Percentiles rank a stretch among this genome's conserved stretches.
These are phyloP conservation scores for Mesocricetus auratus DNA, from an alignment of 2,113 vertebrate species.

Conservation along the genomic window DNA sequence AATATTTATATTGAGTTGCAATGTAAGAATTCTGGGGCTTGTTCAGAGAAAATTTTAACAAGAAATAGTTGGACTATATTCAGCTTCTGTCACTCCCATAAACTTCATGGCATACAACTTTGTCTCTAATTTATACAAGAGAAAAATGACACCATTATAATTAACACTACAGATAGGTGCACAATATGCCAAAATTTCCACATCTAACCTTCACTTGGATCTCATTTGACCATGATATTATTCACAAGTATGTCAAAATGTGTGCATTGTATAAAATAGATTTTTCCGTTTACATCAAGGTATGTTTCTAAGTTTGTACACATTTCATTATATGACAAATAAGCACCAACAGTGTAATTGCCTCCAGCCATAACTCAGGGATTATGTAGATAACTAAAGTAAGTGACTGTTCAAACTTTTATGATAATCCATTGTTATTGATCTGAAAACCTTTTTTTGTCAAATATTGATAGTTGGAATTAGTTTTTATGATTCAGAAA, in stretches of 20 bases:
- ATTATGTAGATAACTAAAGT: neutral
- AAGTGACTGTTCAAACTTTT: neutral
- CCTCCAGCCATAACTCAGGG: neutral
- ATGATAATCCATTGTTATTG: neutral
- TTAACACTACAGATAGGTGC: neutral
- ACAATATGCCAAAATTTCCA: neutral
- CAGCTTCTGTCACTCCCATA: neutral
- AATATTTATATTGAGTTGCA: constrained; percentile 21
- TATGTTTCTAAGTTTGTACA: neutral
- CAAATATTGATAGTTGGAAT: neutral
- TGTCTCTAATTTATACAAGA: neutral
- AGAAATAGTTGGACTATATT: neutral
- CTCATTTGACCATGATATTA: neutral
- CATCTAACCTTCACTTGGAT: constrained; percentile 5
- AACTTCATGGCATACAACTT: neutral
- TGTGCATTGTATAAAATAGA: neutral
- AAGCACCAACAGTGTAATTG: neutral
- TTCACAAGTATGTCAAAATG: neutral
- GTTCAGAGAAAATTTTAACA: neutral
- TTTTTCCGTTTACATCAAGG: neutral
- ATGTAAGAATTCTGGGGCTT: neutral
- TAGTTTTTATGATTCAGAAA: neutral
- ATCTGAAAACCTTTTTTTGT: neutral
- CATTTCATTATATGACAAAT: neutral
- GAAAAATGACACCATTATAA: neutral